These are phyloP conservation scores for Taurulus bubalis DNA, from an alignment of 2,113 vertebrate species.

Conservation along the genomic window DNA sequence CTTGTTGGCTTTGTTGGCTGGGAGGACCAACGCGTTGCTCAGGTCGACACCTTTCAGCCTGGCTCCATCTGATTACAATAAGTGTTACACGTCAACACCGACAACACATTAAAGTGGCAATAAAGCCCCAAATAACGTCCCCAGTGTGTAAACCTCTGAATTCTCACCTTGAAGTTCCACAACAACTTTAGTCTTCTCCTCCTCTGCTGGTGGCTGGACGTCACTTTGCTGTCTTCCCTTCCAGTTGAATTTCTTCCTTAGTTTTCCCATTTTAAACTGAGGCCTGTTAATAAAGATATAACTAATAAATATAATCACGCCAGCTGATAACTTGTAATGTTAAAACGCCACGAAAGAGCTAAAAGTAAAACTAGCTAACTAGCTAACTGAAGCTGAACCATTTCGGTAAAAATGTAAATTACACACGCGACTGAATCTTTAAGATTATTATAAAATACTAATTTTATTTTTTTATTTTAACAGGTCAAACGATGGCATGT, in stretches of 20 bases:
- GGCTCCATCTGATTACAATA: conserved; percentile 77
- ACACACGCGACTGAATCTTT: neutral
- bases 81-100: neutral
- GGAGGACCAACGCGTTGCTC: conserved; percentile 91
- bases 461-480: conserved; percentile 7
- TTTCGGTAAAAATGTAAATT: neutral
- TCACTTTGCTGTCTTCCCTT: conserved; percentile 84
- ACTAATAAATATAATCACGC: neutral
- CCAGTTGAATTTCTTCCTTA: conserved; percentile 90
- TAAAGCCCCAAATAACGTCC: neutral
- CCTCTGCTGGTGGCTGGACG: conserved; percentile 27
- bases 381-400: neutral
- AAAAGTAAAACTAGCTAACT: conserved; percentile 4
- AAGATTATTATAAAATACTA: neutral
- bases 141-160: neutral
- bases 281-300: neutral
- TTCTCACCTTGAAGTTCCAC: conserved; percentile 80
- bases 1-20: conserved; percentile 86
- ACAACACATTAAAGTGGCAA: neutral
- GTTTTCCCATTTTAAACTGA: conserved; percentile 84
- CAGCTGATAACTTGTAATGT: neutral
- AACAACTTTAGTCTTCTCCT: conserved; percentile 63
- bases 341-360: neutral
- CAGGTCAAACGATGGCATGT: rapidly evolving
- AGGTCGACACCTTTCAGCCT: conserved; percentile 89